Evolutionary conservation across 1,140 invertebrate genomes (phyloP), one percentile per base, ranked within the genome.

Genomic region (Dreissena polymorpha): DNA sequence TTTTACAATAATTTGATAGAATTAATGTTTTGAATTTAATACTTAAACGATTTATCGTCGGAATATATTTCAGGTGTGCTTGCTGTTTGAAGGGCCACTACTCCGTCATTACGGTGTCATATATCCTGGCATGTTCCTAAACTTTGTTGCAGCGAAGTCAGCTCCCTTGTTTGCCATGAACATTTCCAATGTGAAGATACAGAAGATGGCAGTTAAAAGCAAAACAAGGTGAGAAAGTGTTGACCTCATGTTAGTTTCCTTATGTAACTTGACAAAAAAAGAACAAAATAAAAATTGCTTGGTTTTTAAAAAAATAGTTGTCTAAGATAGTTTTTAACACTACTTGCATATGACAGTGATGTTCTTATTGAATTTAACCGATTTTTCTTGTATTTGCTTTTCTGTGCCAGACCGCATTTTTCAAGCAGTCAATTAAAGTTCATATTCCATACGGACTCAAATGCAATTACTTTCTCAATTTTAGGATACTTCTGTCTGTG

Each of bases 101-200:
- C 18, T 51, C 10, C 39, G 55, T 13, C 72, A 68, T 67, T 72
- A 80, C 39, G 27, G 51, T 18, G 12, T 72, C 8, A 63, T 80
- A 27, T 72, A 50, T 51, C 27, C 51, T 60, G 25, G 25, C 1
- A 18, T 57, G 10, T 23, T 50, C 21, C 27, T 13, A 16, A 23
- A 71, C 13, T 49, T 55, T 51, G n/a, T 72, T 8, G 14, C 14
- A n/a, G 12, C 13, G 7, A 49, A 57, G 49, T 16, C 8, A 65
- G 1, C 12, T 13, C 25, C 68, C 18, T 53, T 72, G 18, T 55
- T 80, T 12, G 12, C 57, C 10, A 21, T 16, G 10, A 18, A 16
- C 23, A 21, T 80, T 18, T 57, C 53, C n/a, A 72, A 72, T 80
- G 55, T 60, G 21, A 80, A 72, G 55, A 25, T 80, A 29, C 27